Evolutionary conservation across 1,140 invertebrate species (phyloP).

Genomic region (Apis laboriosa): DNA sequence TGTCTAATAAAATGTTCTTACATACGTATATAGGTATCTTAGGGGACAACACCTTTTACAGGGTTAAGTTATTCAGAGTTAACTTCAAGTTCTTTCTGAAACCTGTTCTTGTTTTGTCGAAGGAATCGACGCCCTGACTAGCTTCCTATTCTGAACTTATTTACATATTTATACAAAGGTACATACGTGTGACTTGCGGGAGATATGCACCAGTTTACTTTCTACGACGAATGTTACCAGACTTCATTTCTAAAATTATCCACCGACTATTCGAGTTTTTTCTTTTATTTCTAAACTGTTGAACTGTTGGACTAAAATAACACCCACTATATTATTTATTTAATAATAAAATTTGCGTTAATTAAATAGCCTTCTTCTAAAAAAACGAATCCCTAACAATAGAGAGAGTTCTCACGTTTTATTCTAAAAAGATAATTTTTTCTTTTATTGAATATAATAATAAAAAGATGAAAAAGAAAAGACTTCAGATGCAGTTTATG

Average conservation of each 20-base stretch:
- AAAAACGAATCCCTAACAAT: too few species aligned
- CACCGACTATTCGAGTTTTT: neutral
- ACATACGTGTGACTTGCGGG: neutral
- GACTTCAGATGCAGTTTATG: too few species aligned
- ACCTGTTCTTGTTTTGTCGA: conserved; percentile 66
- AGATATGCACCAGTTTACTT: conserved; percentile 27
- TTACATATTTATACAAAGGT: conserved; percentile 57
- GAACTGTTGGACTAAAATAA: neutral
- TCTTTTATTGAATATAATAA: too few species aligned
- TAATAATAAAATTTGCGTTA: neutral
- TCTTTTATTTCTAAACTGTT: conserved; percentile 1
- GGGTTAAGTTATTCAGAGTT: conserved; percentile 13
- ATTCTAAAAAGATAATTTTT: too few species aligned
- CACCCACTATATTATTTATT: neutral
- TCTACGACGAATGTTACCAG: conserved; percentile 11
- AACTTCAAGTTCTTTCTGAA: conserved; percentile 42
- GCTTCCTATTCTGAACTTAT: conserved; percentile 58
- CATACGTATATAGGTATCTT: conserved; percentile 20
- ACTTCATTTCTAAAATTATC: conserved; percentile 24
- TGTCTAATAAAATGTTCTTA: neutral
- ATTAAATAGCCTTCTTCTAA: neutral
- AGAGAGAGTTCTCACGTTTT: too few species aligned
- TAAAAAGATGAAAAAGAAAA: too few species aligned
- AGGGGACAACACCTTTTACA: conserved; percentile 45
- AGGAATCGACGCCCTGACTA: conserved; percentile 43